Conservation (phyloP, 2,113 vertebrate genomes). For the Centropus bengalensis region DNA sequence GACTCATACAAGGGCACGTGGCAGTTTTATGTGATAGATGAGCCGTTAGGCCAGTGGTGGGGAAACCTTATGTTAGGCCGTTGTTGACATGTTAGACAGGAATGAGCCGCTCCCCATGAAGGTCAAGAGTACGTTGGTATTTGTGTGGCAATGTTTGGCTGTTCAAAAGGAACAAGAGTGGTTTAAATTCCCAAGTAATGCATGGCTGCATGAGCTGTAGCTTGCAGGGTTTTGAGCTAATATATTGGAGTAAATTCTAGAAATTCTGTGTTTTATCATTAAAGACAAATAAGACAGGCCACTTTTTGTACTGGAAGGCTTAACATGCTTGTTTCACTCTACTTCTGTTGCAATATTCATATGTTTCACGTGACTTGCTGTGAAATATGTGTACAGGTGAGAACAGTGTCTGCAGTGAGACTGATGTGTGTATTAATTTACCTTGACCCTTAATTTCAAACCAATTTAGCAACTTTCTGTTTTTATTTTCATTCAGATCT, state of each 20-base stretch:
- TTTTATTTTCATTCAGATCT: neutral
- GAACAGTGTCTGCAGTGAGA: neutral
- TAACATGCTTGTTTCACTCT: neutral
- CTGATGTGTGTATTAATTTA: neutral
- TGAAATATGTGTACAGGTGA: neutral
- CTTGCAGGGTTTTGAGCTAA: neutral
- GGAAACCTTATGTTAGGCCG: neutral
- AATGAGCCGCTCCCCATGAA: constrained; percentile 19
- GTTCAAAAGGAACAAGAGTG: neutral
- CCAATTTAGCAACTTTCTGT: neutral
- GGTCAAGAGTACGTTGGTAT: constrained; percentile 14
- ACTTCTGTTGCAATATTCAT: neutral
- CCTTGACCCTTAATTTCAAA: neutral
- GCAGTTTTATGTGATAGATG: neutral
- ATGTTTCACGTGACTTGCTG: neutral
- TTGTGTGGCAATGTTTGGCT: constrained; percentile 39
- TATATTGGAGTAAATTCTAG: neutral
- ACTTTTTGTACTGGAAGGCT: neutral
- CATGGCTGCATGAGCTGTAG: neutral
- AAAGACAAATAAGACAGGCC: neutral
- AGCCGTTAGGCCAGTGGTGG: neutral
- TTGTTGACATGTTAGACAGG: neutral
- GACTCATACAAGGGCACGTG: neutral
- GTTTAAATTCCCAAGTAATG: neutral
- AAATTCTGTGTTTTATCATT: neutral